Base-by-base conservation (phyloP, 2,888 invertebrate genomes). In the Hydrotaea diabolus region DNA sequence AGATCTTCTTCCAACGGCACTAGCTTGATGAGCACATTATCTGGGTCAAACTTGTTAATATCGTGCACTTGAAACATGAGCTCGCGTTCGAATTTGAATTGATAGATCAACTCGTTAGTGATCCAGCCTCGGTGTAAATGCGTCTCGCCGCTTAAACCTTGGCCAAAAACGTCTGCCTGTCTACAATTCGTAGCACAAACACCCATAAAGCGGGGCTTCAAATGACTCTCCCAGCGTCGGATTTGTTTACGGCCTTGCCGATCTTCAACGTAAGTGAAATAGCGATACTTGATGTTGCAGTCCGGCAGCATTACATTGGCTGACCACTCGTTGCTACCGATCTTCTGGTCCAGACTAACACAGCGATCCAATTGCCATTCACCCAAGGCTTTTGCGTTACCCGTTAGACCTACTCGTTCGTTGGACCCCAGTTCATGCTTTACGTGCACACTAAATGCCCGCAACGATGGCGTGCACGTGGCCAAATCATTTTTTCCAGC, bases 41-140 rank as follows among this genome's bases (percentile, higher is more conserved):
- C 90, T 0, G 91, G 90, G 72, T 91, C 89, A 94, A 95, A 93
- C 87, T 95, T 95, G 73, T 91, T 89, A 0, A 91, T 89, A 62
- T 91, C 89, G 23, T 88, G 89, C 13, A 91, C 91, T 39, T 90
- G 90, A 81, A 98, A 94, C 64, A 97, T 96, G 90, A 96, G 95
- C 88, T 96, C 96, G 87, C 95, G 94, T 26, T 88, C 90, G 89
- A 97, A 94, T 92, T 97, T 97, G 85, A 98, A 94, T 91, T 98
- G 97, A 64, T 98, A 93, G 76, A 96, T 94, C 9, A 87, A 87
- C 91, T 97, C 97, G 55, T 96, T 96, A 15, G 89, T 91, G 21
- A 98, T 93, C 98, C 98, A 98, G n/a, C 98, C 98, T 87, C 95
- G 94, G 89, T 95, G 95, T n/a, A 96, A 92, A 86, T 90, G 89